Base-by-base conservation (phyloP, 2,888 invertebrate genomes). In the Morpho deidamia region DNA sequence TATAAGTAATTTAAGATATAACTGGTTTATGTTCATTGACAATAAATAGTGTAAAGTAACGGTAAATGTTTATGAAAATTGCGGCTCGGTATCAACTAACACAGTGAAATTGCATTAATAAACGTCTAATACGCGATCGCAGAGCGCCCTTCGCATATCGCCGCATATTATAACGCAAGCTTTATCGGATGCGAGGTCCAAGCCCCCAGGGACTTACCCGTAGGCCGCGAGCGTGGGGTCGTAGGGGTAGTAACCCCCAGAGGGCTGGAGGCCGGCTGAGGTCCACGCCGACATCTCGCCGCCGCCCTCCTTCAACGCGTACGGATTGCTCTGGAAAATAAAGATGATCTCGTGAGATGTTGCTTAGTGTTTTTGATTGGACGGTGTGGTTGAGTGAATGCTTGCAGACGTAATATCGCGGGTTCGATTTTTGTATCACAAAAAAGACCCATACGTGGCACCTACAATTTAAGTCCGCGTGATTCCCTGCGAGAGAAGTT, bases 231-330 rank as follows among this genome's bases (percentile, higher is more conserved):
- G 92, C 86, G 97, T 95, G 57, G 97, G 96, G 91, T 97, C 97
- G 90, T 97, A 97, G 66, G 96, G 96, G 91, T 97, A 96, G 91
- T 97, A 97, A 74, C 96, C 96, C 62, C 96, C 95, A 64, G 96
- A 95, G 76, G 97, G 95, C 86, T 97, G 96, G 55, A 97, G 91
- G 59, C 96, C 96, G 59, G 96, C 96, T 62, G 96, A 95, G 69
- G 96, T 96, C 97, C 97, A 97, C 70, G 96, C 96, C 61, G 95
- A 93, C 95, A 96, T 96, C 83, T 97, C 97, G 51, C 95, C 93
- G 73, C 95, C 93, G 72, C 95, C 92, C 83, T 95, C 93, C 91
- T 97, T 97, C 83, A 97, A 89, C 69, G 94, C 95, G 86, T 96
- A 96, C 65, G 96, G 96, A 91, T 96, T 96, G 83, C 96, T 95